A percentile compares a stretch with the other conserved stretches of the same genome.
phyloP scores from a whole-genome alignment of 2,113 vertebrate species.

The Tichodroma muraria region DNA sequence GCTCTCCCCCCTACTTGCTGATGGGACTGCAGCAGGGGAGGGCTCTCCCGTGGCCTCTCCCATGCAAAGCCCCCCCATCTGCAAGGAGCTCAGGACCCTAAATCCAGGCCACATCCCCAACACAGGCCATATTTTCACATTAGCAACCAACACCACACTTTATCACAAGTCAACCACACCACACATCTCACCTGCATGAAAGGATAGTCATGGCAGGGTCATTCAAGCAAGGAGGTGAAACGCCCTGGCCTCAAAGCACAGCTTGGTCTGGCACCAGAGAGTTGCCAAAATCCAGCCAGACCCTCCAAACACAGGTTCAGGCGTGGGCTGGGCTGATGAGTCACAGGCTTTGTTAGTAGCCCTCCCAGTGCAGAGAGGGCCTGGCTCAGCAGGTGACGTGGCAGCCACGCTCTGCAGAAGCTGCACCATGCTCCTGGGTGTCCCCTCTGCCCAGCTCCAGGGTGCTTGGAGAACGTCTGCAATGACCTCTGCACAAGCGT shows the following conservation, averaged over 20 bases:
- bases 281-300: neutral
- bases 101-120: neutral
- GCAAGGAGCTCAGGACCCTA: neutral
- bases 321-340: neutral
- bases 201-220: slow-evolving; percentile 28
- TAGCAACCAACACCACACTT: neutral
- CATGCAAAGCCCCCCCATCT: neutral
- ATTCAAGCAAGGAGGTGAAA: slow-evolving; percentile 48
- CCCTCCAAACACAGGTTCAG: slow-evolving; percentile 23
- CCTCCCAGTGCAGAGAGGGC: neutral
- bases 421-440: neutral
- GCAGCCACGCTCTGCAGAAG: neutral
- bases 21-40: neutral
- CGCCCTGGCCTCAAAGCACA: slow-evolving; percentile 40
- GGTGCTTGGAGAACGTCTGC: slow-evolving; percentile 1
- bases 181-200: neutral
- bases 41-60: neutral
- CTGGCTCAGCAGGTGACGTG: neutral
- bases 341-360: neutral
- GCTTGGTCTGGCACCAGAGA: slow-evolving; percentile 21
- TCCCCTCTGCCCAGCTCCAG: neutral
- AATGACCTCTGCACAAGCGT: neutral
- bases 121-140: neutral
- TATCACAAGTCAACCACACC: neutral
- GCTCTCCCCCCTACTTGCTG: neutral